phyloP scores from a whole-genome alignment of 2,113 vertebrate genomes.

The Macrotis lagotis region DNA sequence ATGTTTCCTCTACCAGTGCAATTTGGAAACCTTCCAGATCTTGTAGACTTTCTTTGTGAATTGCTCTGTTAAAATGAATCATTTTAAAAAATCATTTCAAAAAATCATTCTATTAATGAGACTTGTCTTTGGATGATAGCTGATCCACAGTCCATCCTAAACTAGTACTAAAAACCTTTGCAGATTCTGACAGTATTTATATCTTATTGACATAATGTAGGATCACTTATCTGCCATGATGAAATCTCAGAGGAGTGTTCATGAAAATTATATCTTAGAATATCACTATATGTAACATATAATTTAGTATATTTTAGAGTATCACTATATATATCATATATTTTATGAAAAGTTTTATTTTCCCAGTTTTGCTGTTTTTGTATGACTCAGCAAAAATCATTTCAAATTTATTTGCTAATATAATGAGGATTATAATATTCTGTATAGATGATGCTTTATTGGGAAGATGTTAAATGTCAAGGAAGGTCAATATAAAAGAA shows the following conservation, averaged over 20 bases:
- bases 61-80: neutral
- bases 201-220: neutral
- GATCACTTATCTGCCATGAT: neutral
- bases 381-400: conserved; percentile 27
- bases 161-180: neutral
- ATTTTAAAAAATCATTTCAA: neutral
- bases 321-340: neutral
- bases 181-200: neutral
- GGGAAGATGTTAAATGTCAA: neutral
- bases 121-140: neutral
- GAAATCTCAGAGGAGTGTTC: neutral
- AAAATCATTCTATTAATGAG: neutral
- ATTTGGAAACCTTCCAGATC: neutral
- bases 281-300: neutral
- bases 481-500: neutral
- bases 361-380: conserved; percentile 5
- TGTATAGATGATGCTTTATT: neutral
- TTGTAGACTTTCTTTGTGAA: neutral
- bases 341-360: conserved; percentile 17
- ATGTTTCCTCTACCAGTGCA: neutral
- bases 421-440: neutral
- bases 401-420: conserved; percentile 46
- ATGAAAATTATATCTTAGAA: neutral
- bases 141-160: neutral
- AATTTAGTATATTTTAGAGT: neutral